Base-by-base conservation (phyloP, 2,888 invertebrate genomes). In the Chesias legatella region DNA sequence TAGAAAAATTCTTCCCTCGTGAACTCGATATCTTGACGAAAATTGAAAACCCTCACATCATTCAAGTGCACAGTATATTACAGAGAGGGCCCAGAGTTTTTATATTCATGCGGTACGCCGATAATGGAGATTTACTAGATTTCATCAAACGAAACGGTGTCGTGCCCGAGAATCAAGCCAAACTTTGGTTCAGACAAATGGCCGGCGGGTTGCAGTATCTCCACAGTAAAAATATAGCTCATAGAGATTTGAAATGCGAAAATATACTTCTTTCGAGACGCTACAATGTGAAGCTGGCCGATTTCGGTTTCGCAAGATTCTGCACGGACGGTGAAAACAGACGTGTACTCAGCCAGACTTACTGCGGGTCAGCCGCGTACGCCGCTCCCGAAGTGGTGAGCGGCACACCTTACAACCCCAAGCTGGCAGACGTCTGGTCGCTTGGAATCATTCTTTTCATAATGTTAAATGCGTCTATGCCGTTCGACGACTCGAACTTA, bases 341-440 rank as follows among this genome's bases (percentile, higher is more conserved):
- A 37, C 89, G 94, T 23, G 92, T 95, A 3, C 90, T 96, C 40
- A 97, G 97, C 63, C 92, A 94, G 71, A 98, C 98, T 0, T 98
- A 95, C 68, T 98, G 98, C 72, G 98, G 98, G n/a, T 98, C 97
- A 2, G 96, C 97, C 1, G 97, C 98, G 0, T 98, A 98, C 75
- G 98, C 98, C 0, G 96, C 98, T 1, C 98, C 98, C 0, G 98
- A 98, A 83, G 95, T 98, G 8, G 94, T 98, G 28, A 94, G 94
- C 65, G 96, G 96, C 2, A 93, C 93, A 1, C 95, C 96, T 0
- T 96, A 96, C 75, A 95, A 96, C 78, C 95, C 96, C 0, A 95
- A 95, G 77, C 79, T 95, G 51, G 94, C 95, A 7, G 98, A 98
- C 72, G 94, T 97, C 24, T 98, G 98, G 98, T 96, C 97, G 6